Conservation (phyloP, 23 tunicate species). For the Aplidium turbinatum region DNA sequence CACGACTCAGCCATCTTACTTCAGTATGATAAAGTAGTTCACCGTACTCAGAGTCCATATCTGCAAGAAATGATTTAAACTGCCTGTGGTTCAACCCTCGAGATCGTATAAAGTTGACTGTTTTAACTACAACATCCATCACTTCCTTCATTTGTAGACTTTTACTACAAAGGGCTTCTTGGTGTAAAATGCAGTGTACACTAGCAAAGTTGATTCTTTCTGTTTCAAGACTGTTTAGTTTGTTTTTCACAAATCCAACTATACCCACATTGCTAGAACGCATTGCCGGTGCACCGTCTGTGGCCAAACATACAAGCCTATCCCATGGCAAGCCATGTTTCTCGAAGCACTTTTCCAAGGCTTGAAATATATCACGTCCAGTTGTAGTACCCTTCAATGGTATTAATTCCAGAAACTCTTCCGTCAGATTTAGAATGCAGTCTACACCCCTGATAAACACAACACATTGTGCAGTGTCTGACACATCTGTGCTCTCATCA, state of each 20-base stretch:
- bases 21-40: slow-evolving; percentile 48
- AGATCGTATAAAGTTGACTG: slow-evolving; percentile 40
- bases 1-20: slow-evolving; percentile 57
- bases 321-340: slow-evolving; percentile 34
- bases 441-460: slow-evolving; percentile 67
- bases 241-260: slow-evolving; percentile 18
- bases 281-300: slow-evolving; percentile 69
- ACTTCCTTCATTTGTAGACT: slow-evolving; percentile 42
- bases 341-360: slow-evolving; percentile 45
- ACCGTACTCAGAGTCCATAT: slow-evolving; percentile 58
- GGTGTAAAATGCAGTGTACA: slow-evolving; percentile 16
- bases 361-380: slow-evolving; percentile 54
- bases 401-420: slow-evolving; percentile 59
- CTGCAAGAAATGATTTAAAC: slow-evolving; percentile 43
- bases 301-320: slow-evolving; percentile 29
- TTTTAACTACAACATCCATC: slow-evolving; percentile 46
- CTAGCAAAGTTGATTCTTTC: too few species aligned
- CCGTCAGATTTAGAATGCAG: slow-evolving; percentile 33
- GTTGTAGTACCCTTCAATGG: slow-evolving; percentile 63
- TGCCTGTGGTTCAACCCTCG: slow-evolving; percentile 48
- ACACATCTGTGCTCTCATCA: slow-evolving; percentile 52
- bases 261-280: slow-evolving; percentile 26
- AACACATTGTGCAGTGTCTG: slow-evolving; percentile 59
- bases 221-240: slow-evolving; percentile 22
- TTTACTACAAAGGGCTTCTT: slow-evolving; percentile 32